phyloP scores from a whole-genome alignment of 2,797 vertebrate genomes.

The Diglossa cyanea region DNA sequence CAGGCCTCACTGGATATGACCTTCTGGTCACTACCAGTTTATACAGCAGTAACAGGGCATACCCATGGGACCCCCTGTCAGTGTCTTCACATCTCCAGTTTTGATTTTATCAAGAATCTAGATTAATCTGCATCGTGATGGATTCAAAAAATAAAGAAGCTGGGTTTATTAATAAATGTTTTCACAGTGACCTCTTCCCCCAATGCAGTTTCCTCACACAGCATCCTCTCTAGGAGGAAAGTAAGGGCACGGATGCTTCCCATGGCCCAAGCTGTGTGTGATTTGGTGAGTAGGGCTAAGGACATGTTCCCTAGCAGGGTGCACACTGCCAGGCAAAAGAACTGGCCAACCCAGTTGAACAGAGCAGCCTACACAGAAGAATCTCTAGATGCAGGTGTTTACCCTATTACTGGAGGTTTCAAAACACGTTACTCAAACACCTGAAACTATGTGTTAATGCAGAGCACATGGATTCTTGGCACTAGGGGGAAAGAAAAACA shows the following conservation, averaged over 20 bases:
- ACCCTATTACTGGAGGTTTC: neutral
- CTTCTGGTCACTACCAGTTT: neutral
- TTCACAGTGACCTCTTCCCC: neutral
- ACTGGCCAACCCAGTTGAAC: neutral
- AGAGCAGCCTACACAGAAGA: neutral
- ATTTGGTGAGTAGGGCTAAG: accelerated
- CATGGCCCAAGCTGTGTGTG: accelerated
- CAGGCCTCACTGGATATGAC: neutral
- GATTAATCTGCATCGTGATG: neutral
- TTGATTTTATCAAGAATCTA: neutral
- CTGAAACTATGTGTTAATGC: neutral
- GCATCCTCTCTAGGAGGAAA: neutral
- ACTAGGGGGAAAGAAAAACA: neutral
- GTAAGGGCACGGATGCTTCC: accelerated
- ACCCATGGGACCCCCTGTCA: neutral
- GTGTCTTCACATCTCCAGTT: neutral
- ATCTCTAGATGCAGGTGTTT: neutral
- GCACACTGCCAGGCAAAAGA: neutral
- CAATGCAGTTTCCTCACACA: neutral
- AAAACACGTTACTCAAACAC: neutral
- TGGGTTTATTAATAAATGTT: neutral
- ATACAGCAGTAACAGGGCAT: neutral
- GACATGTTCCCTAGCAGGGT: neutral
- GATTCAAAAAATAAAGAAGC: neutral
- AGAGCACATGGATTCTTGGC: neutral